Percentiles rank a stretch among this genome's conserved stretches.
Evolutionary conservation across 2,113 vertebrate species (phyloP).

Genomic region (Neogobius melanostomus): DNA sequence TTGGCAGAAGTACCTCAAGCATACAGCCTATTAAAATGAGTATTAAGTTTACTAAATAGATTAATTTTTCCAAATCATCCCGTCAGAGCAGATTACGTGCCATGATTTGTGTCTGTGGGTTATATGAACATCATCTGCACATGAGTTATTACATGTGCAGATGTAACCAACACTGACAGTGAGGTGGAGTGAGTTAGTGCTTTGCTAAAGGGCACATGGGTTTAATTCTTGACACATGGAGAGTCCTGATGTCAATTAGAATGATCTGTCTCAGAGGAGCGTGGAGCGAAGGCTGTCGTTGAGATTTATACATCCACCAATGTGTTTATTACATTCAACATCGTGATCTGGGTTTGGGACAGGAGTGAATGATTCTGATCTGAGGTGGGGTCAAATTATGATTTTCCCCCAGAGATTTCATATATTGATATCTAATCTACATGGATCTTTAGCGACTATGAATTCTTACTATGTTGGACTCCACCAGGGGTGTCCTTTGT

Average conservation of each 20-base stretch:
- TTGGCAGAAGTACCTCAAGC: too few relatives aligned
- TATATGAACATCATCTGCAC: slow-evolving; percentile 1
- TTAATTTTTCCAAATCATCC: not conserved
- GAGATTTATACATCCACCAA: not conserved
- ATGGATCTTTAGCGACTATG: too few relatives aligned
- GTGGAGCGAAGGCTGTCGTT: not conserved
- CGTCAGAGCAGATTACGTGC: not conserved
- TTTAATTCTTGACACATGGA: slow-evolving; percentile 16
- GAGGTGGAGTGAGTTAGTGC: slow-evolving; percentile 20
- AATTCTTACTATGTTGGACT: too few relatives aligned
- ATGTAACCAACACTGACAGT: not conserved
- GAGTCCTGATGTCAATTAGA: slow-evolving; percentile 2
- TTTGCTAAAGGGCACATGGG: slow-evolving; percentile 2
- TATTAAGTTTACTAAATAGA: too few relatives aligned
- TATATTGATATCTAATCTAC: too few relatives aligned
- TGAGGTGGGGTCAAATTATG: not conserved
- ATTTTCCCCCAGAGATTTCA: not conserved
- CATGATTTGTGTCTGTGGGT: slow-evolving; percentile 34
- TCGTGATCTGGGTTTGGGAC: not conserved
- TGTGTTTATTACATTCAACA: not conserved
- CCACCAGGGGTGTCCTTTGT: too few relatives aligned
- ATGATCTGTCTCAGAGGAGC: slow-evolving; percentile 15
- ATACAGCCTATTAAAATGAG: too few relatives aligned
- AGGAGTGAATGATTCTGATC: not conserved
- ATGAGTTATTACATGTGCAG: slow-evolving; percentile 32